These are phyloP conservation scores for Myotis yumanensis DNA, from an alignment of 2,113 vertebrate species.

Conservation along the genomic window DNA sequence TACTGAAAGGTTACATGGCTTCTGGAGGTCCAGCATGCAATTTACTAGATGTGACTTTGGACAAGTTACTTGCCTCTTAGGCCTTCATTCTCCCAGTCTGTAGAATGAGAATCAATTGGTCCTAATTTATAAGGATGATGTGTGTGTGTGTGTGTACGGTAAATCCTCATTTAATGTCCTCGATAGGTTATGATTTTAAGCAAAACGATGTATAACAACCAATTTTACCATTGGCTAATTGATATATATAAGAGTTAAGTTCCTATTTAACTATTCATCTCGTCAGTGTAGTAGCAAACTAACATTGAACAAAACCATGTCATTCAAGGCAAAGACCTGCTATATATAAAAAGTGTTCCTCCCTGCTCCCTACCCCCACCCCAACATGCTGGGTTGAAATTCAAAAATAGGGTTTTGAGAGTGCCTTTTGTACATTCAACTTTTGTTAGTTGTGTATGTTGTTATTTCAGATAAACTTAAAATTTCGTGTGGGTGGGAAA, in stretches of 20 bases:
- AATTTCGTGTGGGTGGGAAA: not conserved
- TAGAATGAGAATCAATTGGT: not conserved
- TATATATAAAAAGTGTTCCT: not conserved
- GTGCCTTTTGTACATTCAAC: not conserved
- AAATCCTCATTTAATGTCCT: not conserved
- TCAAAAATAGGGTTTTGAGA: not conserved
- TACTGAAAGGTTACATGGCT: not conserved
- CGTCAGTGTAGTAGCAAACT: not conserved
- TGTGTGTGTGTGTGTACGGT: not conserved
- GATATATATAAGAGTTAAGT: not conserved
- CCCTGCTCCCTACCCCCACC: not conserved
- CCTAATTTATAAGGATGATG: not conserved
- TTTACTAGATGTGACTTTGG: not conserved
- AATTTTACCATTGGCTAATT: not conserved
- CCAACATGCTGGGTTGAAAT: constrained; percentile 11
- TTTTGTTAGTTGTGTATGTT: not conserved
- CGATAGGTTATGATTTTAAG: not conserved
- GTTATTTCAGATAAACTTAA: not conserved
- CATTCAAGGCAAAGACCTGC: not conserved
- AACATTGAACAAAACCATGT: not conserved
- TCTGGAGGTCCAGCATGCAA: not conserved
- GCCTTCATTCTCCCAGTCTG: not conserved
- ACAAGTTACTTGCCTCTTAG: not conserved
- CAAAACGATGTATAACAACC: not conserved
- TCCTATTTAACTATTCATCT: not conserved